phyloP scores from a whole-genome alignment of 2,797 vertebrate species.

The Salmo trutta region DNA sequence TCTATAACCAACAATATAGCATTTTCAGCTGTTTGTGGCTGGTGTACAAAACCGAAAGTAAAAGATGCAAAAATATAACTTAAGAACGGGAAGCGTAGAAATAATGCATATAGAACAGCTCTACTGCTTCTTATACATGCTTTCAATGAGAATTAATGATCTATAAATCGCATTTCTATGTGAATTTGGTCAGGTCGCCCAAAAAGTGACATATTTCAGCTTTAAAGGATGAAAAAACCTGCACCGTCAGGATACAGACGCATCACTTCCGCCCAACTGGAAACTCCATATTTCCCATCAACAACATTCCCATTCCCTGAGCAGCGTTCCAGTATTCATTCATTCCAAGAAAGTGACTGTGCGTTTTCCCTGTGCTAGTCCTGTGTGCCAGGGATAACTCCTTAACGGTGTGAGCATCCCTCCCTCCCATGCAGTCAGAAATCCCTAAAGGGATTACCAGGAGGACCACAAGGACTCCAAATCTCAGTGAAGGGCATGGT shows the following conservation, averaged over 20 bases:
- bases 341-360: constrained; percentile 28
- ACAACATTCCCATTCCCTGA: neutral
- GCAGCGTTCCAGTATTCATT: constrained; percentile 1
- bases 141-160: too few species aligned
- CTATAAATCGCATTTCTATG: too few species aligned
- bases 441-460: constrained; percentile 66
- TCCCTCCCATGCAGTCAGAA: constrained; percentile 21
- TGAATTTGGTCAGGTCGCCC: too few species aligned
- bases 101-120: too few species aligned
- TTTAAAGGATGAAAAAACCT: neutral
- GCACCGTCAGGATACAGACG: neutral
- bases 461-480: constrained; percentile 47
- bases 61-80: too few species aligned
- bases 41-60: too few species aligned
- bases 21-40: too few species aligned
- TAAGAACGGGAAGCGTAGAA: too few species aligned
- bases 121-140: too few species aligned
- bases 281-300: neutral
- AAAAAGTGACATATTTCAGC: too few species aligned
- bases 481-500: constrained; percentile 56
- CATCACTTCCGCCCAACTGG: neutral
- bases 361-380: constrained; percentile 24
- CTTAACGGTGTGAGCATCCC: constrained; percentile 32
- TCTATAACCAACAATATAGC: too few species aligned
- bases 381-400: constrained; percentile 41